phyloP scores from a whole-genome alignment of 2,113 vertebrate species.

The Gila orcuttii region DNA sequence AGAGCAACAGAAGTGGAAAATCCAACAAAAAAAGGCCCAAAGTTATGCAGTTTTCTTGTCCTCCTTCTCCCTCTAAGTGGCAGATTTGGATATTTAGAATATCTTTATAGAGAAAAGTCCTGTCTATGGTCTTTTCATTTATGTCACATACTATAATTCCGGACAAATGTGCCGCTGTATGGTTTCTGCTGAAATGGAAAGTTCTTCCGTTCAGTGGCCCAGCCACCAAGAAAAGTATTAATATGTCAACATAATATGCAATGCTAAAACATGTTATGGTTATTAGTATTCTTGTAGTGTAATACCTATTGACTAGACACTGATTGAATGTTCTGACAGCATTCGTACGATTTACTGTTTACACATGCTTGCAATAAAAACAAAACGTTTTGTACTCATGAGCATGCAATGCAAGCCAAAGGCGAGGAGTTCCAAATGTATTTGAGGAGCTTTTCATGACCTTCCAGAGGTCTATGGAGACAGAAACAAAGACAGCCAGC shows the following conservation, averaged over 20 bases:
- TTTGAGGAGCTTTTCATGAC: slow-evolving; percentile 26
- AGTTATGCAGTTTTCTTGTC: background rate
- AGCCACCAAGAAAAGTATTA: background rate
- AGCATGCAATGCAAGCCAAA: background rate
- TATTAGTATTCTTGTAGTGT: background rate
- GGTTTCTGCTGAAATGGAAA: background rate
- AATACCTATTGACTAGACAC: background rate
- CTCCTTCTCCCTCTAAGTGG: background rate
- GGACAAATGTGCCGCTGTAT: background rate
- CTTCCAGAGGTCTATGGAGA: background rate
- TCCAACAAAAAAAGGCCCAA: background rate
- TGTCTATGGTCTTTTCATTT: slow-evolving; percentile 43
- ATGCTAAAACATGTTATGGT: background rate
- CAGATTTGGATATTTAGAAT: slow-evolving; percentile 43
- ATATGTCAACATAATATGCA: background rate
- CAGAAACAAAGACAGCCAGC: background rate
- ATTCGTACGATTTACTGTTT: background rate
- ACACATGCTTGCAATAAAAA: background rate
- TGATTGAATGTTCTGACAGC: slow-evolving; percentile 5
- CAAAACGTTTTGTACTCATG: background rate
- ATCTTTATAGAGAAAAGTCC: slow-evolving; percentile 4
- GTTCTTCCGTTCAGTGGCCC: background rate
- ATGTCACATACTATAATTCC: slow-evolving; percentile 39
- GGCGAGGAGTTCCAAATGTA: background rate
- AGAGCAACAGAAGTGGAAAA: slow-evolving; percentile 31